Evolutionary conservation across 2,113 vertebrate genomes (phyloP).

Genomic region (Panurus biarmicus): DNA sequence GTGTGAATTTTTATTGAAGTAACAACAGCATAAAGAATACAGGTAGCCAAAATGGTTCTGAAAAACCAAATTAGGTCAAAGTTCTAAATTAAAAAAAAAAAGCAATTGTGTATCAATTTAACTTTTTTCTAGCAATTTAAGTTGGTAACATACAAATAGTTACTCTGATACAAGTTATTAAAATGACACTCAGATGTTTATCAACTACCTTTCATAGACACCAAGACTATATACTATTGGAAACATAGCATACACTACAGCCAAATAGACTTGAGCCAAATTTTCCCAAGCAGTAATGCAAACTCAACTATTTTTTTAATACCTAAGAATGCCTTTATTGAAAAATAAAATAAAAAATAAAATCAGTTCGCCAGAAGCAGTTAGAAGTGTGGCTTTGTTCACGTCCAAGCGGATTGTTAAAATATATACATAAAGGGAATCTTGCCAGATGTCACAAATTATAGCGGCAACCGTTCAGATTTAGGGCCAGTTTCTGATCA

Average conservation of each 20-base stretch:
- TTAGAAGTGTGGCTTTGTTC: slow-evolving; percentile 86
- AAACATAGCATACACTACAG: slow-evolving; percentile 90
- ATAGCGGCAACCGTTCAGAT: slow-evolving; percentile 84
- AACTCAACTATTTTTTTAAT: slow-evolving; percentile 76
- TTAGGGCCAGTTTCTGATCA: slow-evolving; percentile 85
- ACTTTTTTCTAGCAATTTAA: slow-evolving; percentile 83
- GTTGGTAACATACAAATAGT: slow-evolving; percentile 93
- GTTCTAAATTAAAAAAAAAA: slow-evolving; percentile 72
- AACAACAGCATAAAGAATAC: slow-evolving; percentile 99
- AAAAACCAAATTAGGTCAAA: slow-evolving; percentile 84
- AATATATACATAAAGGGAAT: slow-evolving; percentile 93
- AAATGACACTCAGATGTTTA: slow-evolving; percentile 79
- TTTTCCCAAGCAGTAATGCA: slow-evolving; percentile 84
- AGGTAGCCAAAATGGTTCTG: slow-evolving; percentile 91
- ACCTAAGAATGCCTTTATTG: slow-evolving; percentile 80
- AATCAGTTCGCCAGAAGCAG: slow-evolving; percentile 94
- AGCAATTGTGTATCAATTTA: slow-evolving; percentile 81
- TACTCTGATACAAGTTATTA: slow-evolving; percentile 87
- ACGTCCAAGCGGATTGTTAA: slow-evolving; percentile 93
- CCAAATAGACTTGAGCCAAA: slow-evolving; percentile 83
- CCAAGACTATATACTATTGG: slow-evolving; percentile 84
- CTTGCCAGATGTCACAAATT: slow-evolving; percentile 95
- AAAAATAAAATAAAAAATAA: slow-evolving; percentile 79
- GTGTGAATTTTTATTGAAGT: slow-evolving; percentile 98
- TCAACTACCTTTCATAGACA: slow-evolving; percentile 89